phyloP scores from a whole-genome alignment of 2,888 invertebrate genomes.

The Pseudococcus jackbeardsleyi region DNA sequence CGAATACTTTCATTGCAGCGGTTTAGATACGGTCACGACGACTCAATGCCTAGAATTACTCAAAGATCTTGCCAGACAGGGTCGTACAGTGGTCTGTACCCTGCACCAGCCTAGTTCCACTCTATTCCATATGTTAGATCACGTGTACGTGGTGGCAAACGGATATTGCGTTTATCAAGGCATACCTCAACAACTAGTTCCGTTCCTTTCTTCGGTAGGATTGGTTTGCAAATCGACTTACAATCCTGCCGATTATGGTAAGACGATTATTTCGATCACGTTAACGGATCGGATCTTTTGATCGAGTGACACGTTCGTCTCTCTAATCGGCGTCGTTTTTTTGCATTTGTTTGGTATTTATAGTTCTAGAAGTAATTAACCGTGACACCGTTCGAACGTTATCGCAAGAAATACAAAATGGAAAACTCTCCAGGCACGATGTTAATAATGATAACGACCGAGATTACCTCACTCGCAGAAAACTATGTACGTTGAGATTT shows the following conservation, averaged over 20 bases:
- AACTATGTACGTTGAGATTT: slow-evolving; percentile 8
- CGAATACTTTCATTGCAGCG: slow-evolving; percentile 69
- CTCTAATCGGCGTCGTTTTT: slow-evolving; percentile 32
- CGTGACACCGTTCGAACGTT: slow-evolving; percentile 69
- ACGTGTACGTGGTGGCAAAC: slow-evolving; percentile 77
- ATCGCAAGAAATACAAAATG: slow-evolving; percentile 70
- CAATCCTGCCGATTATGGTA: slow-evolving; percentile 83
- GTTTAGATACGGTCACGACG: slow-evolving; percentile 81
- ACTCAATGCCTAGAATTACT: slow-evolving; percentile 80
- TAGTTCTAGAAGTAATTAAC: slow-evolving; percentile 71
- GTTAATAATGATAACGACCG: slow-evolving; percentile 60
- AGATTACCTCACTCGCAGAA: neutral
- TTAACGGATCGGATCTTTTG: neutral
- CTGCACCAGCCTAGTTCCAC: slow-evolving; percentile 86
- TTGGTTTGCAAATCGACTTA: slow-evolving; percentile 82
- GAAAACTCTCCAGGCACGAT: slow-evolving; percentile 69
- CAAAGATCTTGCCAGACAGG: slow-evolving; percentile 78
- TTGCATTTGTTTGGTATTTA: slow-evolving; percentile 66
- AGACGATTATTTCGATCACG: neutral
- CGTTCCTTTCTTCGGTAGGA: slow-evolving; percentile 77
- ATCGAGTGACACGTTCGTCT: neutral
- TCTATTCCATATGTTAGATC: slow-evolving; percentile 81
- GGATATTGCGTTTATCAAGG: slow-evolving; percentile 80
- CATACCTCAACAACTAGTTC: slow-evolving; percentile 77
- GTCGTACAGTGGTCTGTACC: slow-evolving; percentile 83